Conservation (phyloP, 2,888 invertebrate species). For the Strigamia crassipes region DNA sequence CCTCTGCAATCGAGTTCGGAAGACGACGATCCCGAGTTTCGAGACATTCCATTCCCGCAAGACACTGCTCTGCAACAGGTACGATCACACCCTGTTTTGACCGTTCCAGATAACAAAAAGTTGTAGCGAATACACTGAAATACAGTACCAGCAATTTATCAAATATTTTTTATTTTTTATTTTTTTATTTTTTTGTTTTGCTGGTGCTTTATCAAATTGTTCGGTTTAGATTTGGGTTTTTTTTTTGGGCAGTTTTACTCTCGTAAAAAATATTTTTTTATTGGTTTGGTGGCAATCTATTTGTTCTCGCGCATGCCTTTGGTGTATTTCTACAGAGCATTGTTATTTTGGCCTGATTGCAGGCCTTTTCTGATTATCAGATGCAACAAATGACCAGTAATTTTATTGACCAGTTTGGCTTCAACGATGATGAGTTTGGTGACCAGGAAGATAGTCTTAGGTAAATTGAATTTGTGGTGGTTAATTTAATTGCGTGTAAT, state of each 20-base stretch:
- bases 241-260: too few species aligned
- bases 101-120: neutral
- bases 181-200: neutral
- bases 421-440: constrained; percentile 68
- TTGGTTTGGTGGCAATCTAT: constrained; percentile 27
- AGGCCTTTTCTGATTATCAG: constrained; percentile 68
- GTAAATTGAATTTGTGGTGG: constrained; percentile 54
- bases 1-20: constrained; percentile 60
- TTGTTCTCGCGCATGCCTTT: constrained; percentile 20
- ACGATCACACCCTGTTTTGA: constrained; percentile 35
- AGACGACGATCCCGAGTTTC: constrained; percentile 63
- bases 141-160: neutral
- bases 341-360: constrained; percentile 53
- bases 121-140: neutral
- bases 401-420: constrained; percentile 68
- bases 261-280: neutral
- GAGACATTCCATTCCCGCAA: constrained; percentile 63
- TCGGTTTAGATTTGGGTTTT: neutral
- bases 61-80: constrained; percentile 64
- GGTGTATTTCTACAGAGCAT: constrained; percentile 47
- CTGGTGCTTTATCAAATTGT: neutral
- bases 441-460: constrained; percentile 64
- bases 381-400: constrained; percentile 67
- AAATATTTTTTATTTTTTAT: too few species aligned
- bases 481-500: neutral